phyloP scores from a whole-genome alignment of 2,797 vertebrate species.

The Gymnocypris eckloni region DNA sequence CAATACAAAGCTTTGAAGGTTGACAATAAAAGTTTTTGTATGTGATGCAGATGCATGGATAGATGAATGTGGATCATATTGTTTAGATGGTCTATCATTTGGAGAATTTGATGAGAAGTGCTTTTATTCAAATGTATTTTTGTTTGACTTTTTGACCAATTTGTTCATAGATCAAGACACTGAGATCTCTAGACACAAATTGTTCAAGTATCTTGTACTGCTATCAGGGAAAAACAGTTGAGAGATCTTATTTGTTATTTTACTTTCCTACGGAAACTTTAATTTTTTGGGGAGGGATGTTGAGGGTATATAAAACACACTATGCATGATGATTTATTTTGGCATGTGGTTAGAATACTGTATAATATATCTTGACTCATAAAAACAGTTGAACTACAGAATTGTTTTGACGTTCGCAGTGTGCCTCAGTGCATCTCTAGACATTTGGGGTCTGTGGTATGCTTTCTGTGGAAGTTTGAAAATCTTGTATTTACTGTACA shows the following conservation, averaged over 20 bases:
- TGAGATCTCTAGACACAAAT: not conserved
- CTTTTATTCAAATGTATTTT: not conserved
- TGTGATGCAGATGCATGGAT: slow-evolving; percentile 6
- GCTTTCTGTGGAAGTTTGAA: slow-evolving; percentile 1
- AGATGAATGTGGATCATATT: not conserved
- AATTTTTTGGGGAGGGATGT: not conserved
- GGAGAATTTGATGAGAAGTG: not conserved
- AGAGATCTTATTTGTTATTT: not conserved
- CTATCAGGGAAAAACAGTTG: not conserved
- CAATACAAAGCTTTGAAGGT: not conserved
- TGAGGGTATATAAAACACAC: not conserved
- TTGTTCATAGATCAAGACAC: not conserved
- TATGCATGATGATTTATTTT: not conserved
- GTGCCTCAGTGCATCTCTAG: not conserved
- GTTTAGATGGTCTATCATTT: not conserved
- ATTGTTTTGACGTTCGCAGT: not conserved
- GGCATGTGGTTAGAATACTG: not conserved
- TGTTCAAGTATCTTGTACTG: not conserved
- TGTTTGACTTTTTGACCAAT: not conserved
- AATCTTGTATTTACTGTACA: not conserved
- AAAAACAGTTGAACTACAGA: not conserved
- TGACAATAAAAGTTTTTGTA: not conserved
- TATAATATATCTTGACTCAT: not conserved
- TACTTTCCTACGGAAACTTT: slow-evolving; percentile 11
- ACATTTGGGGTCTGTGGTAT: slow-evolving; percentile 38